Percentiles rank a stretch among this genome's conserved stretches.
phyloP scores from a whole-genome alignment of 2,113 vertebrate genomes.

The Enhydra lutris region DNA sequence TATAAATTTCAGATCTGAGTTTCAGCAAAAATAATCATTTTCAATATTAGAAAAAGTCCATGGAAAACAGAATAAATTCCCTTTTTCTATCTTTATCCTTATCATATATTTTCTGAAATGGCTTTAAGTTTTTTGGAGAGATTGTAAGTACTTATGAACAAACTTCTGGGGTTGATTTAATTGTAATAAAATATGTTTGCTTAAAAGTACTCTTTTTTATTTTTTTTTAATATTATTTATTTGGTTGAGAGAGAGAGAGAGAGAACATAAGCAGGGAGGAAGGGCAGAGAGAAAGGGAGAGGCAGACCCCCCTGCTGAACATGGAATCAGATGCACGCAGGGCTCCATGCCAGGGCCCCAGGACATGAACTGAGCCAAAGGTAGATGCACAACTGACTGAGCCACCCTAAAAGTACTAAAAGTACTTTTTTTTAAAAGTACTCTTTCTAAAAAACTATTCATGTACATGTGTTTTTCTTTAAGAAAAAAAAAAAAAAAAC shows the following conservation, averaged over 20 bases:
- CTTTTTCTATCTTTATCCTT: conserved; percentile 71
- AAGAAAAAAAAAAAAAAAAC: not conserved
- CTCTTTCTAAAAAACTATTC: not conserved
- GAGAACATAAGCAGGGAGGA: not conserved
- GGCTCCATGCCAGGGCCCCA: not conserved
- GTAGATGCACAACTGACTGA: not conserved
- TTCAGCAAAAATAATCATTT: conserved; percentile 57
- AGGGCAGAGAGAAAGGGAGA: not conserved
- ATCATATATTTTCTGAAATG: conserved; percentile 65
- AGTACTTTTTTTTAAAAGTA: not conserved
- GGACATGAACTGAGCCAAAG: not conserved
- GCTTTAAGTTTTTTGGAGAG: conserved; percentile 53
- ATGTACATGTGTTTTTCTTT: not conserved
- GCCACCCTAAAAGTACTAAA: not conserved
- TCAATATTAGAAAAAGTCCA: not conserved
- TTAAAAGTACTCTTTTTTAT: not conserved
- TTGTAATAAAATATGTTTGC: not conserved
- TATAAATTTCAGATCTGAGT: not conserved
- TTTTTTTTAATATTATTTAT: not conserved
- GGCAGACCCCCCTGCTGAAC: too few species aligned
- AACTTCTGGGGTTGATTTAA: conserved; percentile 48
- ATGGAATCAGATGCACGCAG: not conserved
- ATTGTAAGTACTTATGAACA: conserved; percentile 4
- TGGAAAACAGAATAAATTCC: conserved; percentile 68
- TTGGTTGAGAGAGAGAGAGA: not conserved